Evolutionary conservation across 2,113 vertebrate genomes (phyloP).

Genomic region (Hoplias malabaricus): DNA sequence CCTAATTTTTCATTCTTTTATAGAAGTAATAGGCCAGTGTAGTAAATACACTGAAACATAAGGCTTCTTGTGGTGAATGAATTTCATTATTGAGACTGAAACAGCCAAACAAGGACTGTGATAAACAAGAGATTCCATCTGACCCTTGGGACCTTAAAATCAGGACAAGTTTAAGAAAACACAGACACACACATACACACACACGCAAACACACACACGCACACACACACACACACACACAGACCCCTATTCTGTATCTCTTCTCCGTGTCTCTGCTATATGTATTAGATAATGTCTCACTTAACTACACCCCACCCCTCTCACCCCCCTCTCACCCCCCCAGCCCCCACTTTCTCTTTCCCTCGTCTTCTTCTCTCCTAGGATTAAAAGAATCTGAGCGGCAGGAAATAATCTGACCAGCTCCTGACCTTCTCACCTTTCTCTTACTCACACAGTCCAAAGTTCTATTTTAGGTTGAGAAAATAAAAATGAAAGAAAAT

Average conservation of each 20-base stretch:
- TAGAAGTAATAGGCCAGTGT: too few species aligned
- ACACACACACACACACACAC: too few species aligned
- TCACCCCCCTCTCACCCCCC: neutral
- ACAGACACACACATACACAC: too few species aligned
- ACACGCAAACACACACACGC: too few species aligned
- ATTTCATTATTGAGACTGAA: too few species aligned
- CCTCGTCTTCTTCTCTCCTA: conserved; percentile 51
- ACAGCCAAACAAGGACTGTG: too few species aligned
- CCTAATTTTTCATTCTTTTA: too few species aligned
- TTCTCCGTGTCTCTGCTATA: neutral
- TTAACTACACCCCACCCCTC: neutral
- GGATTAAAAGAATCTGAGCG: conserved; percentile 63
- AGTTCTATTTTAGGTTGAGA: neutral
- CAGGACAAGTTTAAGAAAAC: too few species aligned
- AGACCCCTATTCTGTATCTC: neutral
- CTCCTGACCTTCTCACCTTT: conserved; percentile 47
- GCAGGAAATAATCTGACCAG: conserved; percentile 54
- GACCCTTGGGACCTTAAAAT: too few species aligned
- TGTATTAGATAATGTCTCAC: conserved; percentile 33
- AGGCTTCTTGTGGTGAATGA: too few species aligned
- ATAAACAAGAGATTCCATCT: too few species aligned
- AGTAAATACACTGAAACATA: too few species aligned
- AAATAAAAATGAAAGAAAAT: neutral
- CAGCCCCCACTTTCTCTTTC: conserved; percentile 13
- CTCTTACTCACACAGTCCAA: conserved; percentile 48